Percentiles rank a stretch among this genome's conserved stretches.
phyloP scores from a whole-genome alignment of 2,888 invertebrate genomes.

The Chymomyza amoena region DNA sequence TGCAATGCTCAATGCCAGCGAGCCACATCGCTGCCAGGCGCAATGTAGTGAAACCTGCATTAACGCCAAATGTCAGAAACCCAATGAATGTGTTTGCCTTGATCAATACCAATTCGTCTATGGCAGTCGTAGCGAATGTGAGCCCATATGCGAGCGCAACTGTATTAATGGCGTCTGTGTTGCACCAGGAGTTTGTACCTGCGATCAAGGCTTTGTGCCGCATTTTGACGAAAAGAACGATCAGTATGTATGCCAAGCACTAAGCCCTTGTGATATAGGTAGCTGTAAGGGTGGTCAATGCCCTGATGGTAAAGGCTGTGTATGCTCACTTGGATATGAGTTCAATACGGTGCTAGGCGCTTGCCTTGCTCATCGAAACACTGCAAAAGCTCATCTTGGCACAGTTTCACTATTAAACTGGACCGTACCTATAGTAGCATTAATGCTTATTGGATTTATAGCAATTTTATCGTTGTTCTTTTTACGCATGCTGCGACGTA shows the following conservation, averaged over 20 bases:
- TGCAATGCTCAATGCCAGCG: constrained; percentile 57
- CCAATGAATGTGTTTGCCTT: constrained; percentile 81
- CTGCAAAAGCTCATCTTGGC: constrained; percentile 27
- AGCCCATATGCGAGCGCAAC: constrained; percentile 64
- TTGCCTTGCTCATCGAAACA: constrained; percentile 29
- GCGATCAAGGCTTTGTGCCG: constrained; percentile 78
- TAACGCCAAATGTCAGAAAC: constrained; percentile 80
- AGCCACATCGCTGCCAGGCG: constrained; percentile 66
- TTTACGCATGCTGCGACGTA: constrained; percentile 56
- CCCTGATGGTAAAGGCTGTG: constrained; percentile 37
- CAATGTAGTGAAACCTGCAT: constrained; percentile 69
- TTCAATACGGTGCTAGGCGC: constrained; percentile 42
- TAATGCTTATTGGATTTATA: constrained; percentile 58
- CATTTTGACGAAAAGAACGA: constrained; percentile 32
- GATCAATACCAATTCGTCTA: constrained; percentile 74
- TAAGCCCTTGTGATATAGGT: constrained; percentile 47
- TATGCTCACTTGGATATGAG: constrained; percentile 41
- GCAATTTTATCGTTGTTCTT: constrained; percentile 59
- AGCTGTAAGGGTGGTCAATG: constrained; percentile 54
- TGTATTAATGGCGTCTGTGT: constrained; percentile 74
- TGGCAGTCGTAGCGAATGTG: constrained; percentile 71
- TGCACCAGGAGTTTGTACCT: constrained; percentile 79
- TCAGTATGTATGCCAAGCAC: constrained; percentile 42
- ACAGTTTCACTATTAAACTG: constrained; percentile 47
- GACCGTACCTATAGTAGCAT: constrained; percentile 51